Evolutionary conservation across 2,113 vertebrate species (phyloP).

Genomic region (Raja brachyura): DNA sequence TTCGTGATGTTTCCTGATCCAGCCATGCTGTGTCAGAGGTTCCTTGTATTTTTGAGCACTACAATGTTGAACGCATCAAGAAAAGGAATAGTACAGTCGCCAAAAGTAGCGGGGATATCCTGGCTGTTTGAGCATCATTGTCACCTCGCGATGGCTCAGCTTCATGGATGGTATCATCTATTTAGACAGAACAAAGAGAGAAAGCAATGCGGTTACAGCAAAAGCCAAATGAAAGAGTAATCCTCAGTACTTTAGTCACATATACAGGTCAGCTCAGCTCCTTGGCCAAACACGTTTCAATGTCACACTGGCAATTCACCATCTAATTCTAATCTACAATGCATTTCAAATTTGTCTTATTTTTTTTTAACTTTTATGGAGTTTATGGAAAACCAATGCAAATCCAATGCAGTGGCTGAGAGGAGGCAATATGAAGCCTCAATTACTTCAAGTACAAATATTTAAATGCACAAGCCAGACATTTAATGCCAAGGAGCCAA

Average conservation of each 20-base stretch:
- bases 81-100: slow-evolving; percentile 74
- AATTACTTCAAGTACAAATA: not conserved
- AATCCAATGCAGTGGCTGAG: not conserved
- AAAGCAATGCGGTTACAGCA: not conserved
- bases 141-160: slow-evolving; percentile 90
- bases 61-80: slow-evolving; percentile 85
- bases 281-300: not conserved
- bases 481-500: not conserved
- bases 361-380: not conserved
- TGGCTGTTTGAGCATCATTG: slow-evolving; percentile 68
- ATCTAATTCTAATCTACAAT: not conserved
- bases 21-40: slow-evolving; percentile 55
- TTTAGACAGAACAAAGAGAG: slow-evolving; percentile 59
- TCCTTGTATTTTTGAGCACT: slow-evolving; percentile 68
- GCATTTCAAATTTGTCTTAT: not conserved
- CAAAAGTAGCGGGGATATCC: slow-evolving; percentile 73
- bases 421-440: not conserved
- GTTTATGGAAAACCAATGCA: not conserved
- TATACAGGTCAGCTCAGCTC: not conserved
- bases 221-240: not conserved
- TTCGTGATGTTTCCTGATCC: slow-evolving; percentile 74
- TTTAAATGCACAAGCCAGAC: not conserved
- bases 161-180: slow-evolving; percentile 93
- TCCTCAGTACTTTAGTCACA: not conserved
- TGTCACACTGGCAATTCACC: not conserved